Evolutionary conservation across 2,113 vertebrate species (phyloP).

Genomic region (Petromus typicus): DNA sequence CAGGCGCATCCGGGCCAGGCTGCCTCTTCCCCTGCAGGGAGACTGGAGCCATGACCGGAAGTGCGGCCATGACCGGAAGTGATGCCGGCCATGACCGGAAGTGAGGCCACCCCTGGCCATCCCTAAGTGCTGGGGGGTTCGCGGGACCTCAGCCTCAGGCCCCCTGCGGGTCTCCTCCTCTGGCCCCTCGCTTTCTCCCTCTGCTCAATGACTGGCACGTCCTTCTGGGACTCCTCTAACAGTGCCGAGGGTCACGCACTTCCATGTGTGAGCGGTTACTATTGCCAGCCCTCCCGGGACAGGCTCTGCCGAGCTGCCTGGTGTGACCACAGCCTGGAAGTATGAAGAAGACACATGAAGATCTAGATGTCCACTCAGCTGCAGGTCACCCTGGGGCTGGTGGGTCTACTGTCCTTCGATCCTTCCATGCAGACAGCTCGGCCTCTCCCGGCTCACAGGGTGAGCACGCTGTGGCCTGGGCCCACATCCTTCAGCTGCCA

Average conservation of each 20-base stretch:
- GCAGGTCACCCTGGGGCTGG: no score
- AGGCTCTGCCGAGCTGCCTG: background rate
- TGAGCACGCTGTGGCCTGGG: background rate
- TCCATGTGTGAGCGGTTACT: background rate
- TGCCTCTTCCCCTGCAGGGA: no score
- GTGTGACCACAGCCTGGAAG: background rate
- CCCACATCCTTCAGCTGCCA: no score
- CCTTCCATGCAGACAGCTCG: background rate
- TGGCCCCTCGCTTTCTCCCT: background rate
- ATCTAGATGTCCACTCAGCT: background rate
- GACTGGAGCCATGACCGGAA: no score
- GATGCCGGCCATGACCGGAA: no score
- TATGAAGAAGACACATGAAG: background rate
- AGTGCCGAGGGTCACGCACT: background rate
- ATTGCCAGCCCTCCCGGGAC: background rate
- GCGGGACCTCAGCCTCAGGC: background rate
- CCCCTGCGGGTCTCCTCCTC: background rate
- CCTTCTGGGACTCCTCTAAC: background rate
- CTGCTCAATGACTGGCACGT: background rate
- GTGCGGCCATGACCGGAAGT: background rate
- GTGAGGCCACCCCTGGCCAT: background rate
- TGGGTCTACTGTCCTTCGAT: background rate
- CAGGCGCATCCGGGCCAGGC: no score
- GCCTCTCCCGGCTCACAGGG: accelerated
- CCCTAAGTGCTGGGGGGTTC: background rate